Conservation (phyloP, 2,797 vertebrate species). For the Pristis pectinata region DNA sequence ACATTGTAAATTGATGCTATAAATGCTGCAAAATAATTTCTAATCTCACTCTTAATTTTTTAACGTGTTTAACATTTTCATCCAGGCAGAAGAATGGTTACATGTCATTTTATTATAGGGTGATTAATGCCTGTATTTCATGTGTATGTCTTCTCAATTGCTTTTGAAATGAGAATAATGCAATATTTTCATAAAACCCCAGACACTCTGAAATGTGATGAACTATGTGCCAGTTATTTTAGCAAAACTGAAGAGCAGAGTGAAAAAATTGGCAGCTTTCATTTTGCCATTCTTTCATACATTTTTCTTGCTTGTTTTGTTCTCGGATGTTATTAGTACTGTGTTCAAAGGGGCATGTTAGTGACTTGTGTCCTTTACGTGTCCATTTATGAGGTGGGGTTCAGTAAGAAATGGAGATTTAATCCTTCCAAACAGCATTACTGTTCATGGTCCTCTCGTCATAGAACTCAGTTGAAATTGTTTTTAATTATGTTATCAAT, state of each 20-base stretch:
- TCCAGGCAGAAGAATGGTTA: neutral
- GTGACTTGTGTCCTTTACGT: neutral
- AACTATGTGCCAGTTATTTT: conserved; percentile 8
- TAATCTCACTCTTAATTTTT: conserved; percentile 10
- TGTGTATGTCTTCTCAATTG: neutral
- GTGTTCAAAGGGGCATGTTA: neutral
- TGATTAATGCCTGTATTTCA: neutral
- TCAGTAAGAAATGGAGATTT: neutral
- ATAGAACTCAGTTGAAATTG: neutral
- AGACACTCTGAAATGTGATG: neutral
- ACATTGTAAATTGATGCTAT: neutral
- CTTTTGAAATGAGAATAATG: neutral
- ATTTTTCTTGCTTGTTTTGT: neutral
- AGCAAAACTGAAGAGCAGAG: neutral
- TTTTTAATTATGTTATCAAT: neutral
- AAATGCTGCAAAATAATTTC: conserved; percentile 17
- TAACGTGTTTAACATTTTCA: conserved; percentile 28
- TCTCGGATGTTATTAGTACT: neutral
- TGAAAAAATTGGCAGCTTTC: neutral
- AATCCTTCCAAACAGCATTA: neutral
- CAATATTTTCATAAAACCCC: conserved; percentile 1
- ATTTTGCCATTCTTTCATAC: neutral
- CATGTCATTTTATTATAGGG: neutral
- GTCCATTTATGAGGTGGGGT: neutral
- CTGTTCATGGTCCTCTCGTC: neutral